Evolutionary conservation across 2,797 vertebrate species (phyloP), one percentile per base, ranked within the genome.

Genomic region (Ctenochaetus hawaiiensis): DNA sequence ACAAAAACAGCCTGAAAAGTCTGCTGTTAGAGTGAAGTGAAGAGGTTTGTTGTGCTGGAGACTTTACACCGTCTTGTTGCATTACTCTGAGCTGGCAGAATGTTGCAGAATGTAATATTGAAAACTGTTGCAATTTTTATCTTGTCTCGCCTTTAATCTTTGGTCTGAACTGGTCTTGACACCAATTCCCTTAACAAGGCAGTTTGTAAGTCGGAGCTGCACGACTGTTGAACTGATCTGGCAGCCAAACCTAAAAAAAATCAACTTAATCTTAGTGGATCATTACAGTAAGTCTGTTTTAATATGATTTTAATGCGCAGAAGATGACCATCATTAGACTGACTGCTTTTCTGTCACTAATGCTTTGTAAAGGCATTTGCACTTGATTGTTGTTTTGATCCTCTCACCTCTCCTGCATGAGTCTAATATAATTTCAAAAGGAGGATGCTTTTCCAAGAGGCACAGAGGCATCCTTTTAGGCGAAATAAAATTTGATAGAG

Each of bases 401-500:
- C 26, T 83, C 67, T 77, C 57, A 82, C 74, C 61, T 72, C 48
- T 49, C 17, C 64, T 60, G 56, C 49, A 75, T n/a, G 41, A 65
- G 67, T 69, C 53, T 72, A 76, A 88, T 84, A 58, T 75, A 14
- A 80, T 91, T 87, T 82, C 43, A 71, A 70, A 81, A 78, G 62
- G 62, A 78, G 30, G 53, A 77, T 76, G 56, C 59, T 11, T 83
- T 86, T 85, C 73, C 54, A 51, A 22, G 62, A 77, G 49, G 68
- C 77, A 78, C 75, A 82, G 81, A 78, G 49, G 44, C 58, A 73
- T 86, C 86, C 82, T 87, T 83, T 79, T 72, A 80, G 80, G 81
- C 81, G 72, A 87, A 89, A 88, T 89, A 83, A 77, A 82, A 89
- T 85, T 80, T 85, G 82, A 89, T 85, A 58, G 66, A 88, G 72